A percentile compares a stretch with the other conserved stretches of the same genome.
phyloP scores from a whole-genome alignment of 2,113 vertebrate species.

The Genyomyrus donnyi region DNA sequence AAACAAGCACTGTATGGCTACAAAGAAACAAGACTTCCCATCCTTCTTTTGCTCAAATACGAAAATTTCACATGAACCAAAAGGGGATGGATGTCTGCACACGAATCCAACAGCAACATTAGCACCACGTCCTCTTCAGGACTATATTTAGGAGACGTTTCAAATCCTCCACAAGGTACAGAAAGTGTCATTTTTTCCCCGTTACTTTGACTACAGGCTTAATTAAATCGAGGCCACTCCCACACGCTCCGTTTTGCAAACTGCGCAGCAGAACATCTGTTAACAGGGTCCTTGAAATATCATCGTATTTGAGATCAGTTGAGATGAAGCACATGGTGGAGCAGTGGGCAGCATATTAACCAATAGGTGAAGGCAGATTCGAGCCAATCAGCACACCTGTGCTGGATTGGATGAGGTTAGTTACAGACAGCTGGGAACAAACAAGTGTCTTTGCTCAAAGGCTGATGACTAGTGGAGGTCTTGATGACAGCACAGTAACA shows the following conservation, averaged over 20 bases:
- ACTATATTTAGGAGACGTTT: neutral
- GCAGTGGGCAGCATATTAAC: neutral
- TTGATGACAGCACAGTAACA: neutral
- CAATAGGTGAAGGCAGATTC: neutral
- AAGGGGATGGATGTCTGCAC: neutral
- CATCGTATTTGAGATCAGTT: neutral
- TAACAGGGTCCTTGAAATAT: neutral
- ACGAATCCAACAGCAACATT: neutral
- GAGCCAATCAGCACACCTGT: neutral
- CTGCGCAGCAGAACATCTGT: neutral
- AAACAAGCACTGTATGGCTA: neutral
- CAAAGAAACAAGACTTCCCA: neutral
- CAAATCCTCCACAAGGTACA: neutral
- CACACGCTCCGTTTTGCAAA: neutral
- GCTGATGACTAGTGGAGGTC: neutral
- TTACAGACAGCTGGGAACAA: neutral
- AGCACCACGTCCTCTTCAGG: neutral
- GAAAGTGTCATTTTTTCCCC: neutral
- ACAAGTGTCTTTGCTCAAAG: neutral
- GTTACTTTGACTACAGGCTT: neutral
- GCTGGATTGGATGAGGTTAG: neutral
- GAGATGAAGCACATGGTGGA: neutral
- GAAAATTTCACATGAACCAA: neutral
- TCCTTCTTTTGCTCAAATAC: neutral
- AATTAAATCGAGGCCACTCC: neutral